phyloP scores from a whole-genome alignment of 1,140 invertebrate genomes.

The Campodea augens region DNA sequence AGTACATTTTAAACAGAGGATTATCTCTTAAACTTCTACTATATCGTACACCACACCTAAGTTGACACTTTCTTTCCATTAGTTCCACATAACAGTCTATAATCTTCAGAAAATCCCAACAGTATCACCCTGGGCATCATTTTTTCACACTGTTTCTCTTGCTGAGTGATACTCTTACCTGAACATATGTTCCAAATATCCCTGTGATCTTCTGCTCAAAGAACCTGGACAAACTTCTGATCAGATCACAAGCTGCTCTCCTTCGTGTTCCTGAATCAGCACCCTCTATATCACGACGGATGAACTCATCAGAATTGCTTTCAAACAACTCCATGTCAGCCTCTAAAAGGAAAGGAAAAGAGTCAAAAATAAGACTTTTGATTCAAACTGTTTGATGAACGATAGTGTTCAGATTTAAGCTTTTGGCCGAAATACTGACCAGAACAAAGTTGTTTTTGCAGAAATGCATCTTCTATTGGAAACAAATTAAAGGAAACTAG shows the following conservation, averaged over 20 bases:
- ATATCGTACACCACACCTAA: too few species aligned
- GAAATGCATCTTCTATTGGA: too few species aligned
- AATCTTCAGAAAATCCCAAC: too few species aligned
- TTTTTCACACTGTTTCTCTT: too few species aligned
- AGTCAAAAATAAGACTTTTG: slow-evolving; percentile 7
- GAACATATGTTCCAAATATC: slow-evolving; percentile 78
- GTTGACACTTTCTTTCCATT: too few species aligned
- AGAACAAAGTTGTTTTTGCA: too few species aligned
- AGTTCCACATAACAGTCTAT: too few species aligned
- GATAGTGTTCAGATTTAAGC: background rate
- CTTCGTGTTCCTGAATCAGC: slow-evolving; percentile 93
- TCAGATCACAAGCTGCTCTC: slow-evolving; percentile 86
- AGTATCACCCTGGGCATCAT: too few species aligned
- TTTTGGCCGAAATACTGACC: slow-evolving; percentile 2
- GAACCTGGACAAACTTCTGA: slow-evolving; percentile 66
- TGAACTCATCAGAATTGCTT: slow-evolving; percentile 96
- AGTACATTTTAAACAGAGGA: too few species aligned
- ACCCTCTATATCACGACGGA: slow-evolving; percentile 89
- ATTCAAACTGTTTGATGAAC: slow-evolving; percentile 2
- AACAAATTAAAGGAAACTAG: too few species aligned
- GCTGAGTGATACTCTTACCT: too few species aligned
- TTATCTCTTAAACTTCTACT: too few species aligned
- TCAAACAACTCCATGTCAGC: slow-evolving; percentile 92
- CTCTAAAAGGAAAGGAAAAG: slow-evolving; percentile 30
- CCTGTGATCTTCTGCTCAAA: slow-evolving; percentile 84